Evolutionary conservation across 2,113 vertebrate species (phyloP).

Genomic region (Dicrurus megarhynchus): DNA sequence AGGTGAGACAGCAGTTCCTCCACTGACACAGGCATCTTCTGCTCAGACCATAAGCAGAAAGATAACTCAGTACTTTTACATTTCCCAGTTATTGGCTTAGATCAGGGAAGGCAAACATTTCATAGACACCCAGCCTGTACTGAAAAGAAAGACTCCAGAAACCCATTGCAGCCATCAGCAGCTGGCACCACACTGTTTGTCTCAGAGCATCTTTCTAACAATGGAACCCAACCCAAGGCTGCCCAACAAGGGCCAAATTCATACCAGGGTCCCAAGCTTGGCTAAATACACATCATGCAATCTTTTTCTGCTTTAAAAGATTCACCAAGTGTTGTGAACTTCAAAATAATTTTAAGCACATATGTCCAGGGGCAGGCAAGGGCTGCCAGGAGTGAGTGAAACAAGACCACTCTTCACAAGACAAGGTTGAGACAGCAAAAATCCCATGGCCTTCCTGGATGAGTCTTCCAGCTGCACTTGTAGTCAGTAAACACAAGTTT

Average conservation of each 20-base stretch:
- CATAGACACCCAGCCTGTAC: background rate
- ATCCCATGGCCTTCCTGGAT: background rate
- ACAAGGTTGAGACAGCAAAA: background rate
- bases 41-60: background rate
- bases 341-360: background rate
- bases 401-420: background rate
- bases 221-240: background rate
- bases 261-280: background rate
- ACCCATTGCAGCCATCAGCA: background rate
- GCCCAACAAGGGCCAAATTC: background rate
- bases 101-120: background rate
- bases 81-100: fast-evolving
- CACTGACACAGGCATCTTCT: background rate
- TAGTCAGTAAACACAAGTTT: background rate
- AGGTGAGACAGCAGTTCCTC: background rate
- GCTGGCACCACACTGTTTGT: background rate
- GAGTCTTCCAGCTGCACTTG: background rate
- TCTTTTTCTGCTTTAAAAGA: background rate
- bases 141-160: background rate
- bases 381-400: background rate
- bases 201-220: background rate
- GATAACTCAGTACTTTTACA: background rate
- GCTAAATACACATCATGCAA: background rate
- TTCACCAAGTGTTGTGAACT: background rate
- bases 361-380: background rate